Conservation (phyloP, 2,797 vertebrate species). For the Holocentrus rufus region DNA sequence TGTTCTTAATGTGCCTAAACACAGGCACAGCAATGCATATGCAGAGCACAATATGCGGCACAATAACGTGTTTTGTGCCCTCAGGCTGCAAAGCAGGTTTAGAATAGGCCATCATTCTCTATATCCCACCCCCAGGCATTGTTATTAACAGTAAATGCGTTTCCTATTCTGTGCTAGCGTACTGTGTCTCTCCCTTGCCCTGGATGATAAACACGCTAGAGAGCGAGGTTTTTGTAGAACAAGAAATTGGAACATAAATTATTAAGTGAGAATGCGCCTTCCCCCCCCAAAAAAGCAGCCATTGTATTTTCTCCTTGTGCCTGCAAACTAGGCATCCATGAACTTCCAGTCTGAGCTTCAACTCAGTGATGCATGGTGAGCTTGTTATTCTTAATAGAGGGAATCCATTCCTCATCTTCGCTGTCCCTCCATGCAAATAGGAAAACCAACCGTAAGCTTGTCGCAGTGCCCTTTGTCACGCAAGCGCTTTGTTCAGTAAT, state of each 20-base stretch:
- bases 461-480: conserved; percentile 30
- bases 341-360: conserved; percentile 36
- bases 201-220: conserved; percentile 59
- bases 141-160: conserved; percentile 59
- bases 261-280: conserved; percentile 56
- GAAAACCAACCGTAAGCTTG: conserved; percentile 26
- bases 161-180: conserved; percentile 27
- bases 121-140: conserved; percentile 51
- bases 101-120: conserved; percentile 49
- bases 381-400: conserved; percentile 41
- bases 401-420: conserved; percentile 30
- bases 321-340: conserved; percentile 43
- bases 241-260: conserved; percentile 69
- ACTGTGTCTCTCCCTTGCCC: conserved; percentile 22
- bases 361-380: conserved; percentile 29
- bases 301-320: conserved; percentile 51
- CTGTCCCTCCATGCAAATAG: not conserved
- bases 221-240: conserved; percentile 53
- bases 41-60: conserved; percentile 33
- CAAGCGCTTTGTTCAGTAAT: conserved; percentile 57
- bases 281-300: conserved; percentile 15
- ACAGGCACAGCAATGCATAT: conserved; percentile 16
- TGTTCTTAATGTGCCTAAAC: conserved; percentile 6
- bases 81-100: conserved; percentile 48
- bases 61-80: conserved; percentile 45